phyloP scores from a whole-genome alignment of 30 jellyfish, hydroid and myxozoan species.

The Haliclystus octoradiatus region DNA sequence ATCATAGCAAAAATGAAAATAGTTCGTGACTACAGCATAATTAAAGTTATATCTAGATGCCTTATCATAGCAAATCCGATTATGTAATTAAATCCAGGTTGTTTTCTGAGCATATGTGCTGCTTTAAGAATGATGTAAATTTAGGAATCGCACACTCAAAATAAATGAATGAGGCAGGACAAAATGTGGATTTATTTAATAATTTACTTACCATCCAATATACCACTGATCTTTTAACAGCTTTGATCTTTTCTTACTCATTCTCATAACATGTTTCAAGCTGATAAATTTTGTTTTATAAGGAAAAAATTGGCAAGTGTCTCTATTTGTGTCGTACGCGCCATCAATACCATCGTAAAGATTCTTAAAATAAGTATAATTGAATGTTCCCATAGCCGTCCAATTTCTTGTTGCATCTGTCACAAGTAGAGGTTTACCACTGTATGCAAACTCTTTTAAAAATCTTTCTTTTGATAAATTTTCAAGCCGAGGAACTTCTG shows the following conservation, averaged over 20 bases:
- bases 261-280: constrained; percentile 47
- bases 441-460: constrained; percentile 57
- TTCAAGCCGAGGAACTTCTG: constrained; percentile 56
- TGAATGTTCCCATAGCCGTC: constrained; percentile 69
- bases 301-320: constrained; percentile 80
- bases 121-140: no score
- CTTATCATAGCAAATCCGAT: no score
- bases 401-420: constrained; percentile 70
- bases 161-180: no score
- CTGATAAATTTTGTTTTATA: constrained; percentile 66
- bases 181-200: background rate
- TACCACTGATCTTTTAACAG: constrained; percentile 75
- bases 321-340: constrained; percentile 45
- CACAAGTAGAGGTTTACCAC: constrained; percentile 84
- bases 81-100: no score
- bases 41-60: no score
- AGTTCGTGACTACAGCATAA: no score
- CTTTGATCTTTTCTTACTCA: constrained; percentile 67
- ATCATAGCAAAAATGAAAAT: no score
- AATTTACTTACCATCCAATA: constrained; percentile 89
- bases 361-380: constrained; percentile 40
- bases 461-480: constrained; percentile 55
- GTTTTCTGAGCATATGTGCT: no score
- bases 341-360: constrained; percentile 40
- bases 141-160: no score